phyloP scores from a whole-genome alignment of 2,888 invertebrate genomes.

The Lepeophtheirus nordmannii region DNA sequence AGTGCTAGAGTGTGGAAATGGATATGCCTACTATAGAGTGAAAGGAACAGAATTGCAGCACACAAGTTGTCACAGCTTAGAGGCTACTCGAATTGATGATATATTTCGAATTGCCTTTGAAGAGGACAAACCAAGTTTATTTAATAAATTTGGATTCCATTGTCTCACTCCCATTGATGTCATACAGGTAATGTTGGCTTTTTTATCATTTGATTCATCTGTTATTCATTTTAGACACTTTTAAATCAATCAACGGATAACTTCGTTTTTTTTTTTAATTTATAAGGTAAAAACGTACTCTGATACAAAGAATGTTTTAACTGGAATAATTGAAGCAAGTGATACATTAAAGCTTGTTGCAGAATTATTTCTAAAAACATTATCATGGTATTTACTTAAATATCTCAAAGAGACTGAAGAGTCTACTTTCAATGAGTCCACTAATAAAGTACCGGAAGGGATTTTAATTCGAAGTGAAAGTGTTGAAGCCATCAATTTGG shows the following conservation, averaged over 20 bases:
- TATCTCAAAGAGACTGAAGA: slow-evolving; percentile 27
- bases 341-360: slow-evolving; percentile 32
- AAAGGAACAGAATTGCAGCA: slow-evolving; percentile 34
- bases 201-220: background rate
- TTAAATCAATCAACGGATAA: background rate
- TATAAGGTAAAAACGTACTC: slow-evolving; percentile 31
- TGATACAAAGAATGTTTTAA: slow-evolving; percentile 36
- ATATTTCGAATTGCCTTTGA: slow-evolving; percentile 36
- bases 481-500: slow-evolving; percentile 15
- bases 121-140: background rate
- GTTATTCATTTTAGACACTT: background rate
- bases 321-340: slow-evolving; percentile 36
- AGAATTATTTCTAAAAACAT: slow-evolving; percentile 33
- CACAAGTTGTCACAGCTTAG: slow-evolving; percentile 38
- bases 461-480: background rate
- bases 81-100: slow-evolving; percentile 37
- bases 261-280: slow-evolving; percentile 32
- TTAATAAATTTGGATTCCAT: slow-evolving; percentile 28
- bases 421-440: background rate
- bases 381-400: slow-evolving; percentile 35
- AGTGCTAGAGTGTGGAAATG: slow-evolving; percentile 35
- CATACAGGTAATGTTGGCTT: slow-evolving; percentile 32
- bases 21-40: slow-evolving; percentile 31
- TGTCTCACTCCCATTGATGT: slow-evolving; percentile 33
- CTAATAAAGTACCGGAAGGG: background rate